These are phyloP conservation scores for Deroptyus accipitrinus DNA, from an alignment of 2,113 vertebrate genomes.

Conservation along the genomic window DNA sequence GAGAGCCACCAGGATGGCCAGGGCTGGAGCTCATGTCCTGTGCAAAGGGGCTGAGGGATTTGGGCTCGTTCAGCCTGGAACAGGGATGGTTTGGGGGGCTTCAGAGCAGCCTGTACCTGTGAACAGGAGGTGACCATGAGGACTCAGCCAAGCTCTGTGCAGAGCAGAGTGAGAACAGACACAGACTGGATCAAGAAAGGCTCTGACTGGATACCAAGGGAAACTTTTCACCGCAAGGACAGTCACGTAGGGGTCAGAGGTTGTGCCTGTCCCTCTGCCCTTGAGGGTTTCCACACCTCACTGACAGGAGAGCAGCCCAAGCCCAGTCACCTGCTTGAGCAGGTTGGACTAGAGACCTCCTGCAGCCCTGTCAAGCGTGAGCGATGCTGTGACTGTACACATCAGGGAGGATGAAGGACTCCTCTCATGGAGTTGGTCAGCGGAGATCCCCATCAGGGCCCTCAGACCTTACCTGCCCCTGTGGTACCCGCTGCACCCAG, in stretches of 20 bases:
- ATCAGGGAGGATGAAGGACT: not conserved
- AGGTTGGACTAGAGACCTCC: not conserved
- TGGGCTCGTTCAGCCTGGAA: not conserved
- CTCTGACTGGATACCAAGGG: not conserved
- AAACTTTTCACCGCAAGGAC: not conserved
- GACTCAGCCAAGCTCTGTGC: not conserved
- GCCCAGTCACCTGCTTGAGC: not conserved
- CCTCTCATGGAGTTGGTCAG: rapidly evolving
- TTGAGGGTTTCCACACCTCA: not conserved
- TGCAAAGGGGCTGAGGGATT: not conserved
- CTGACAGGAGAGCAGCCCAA: not conserved
- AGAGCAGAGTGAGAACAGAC: not conserved
- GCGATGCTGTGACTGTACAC: rapidly evolving
- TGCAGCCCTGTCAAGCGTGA: rapidly evolving
- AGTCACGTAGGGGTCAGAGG: not conserved
- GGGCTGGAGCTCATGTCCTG: not conserved
- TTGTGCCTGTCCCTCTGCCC: not conserved
- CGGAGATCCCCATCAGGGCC: rapidly evolving
- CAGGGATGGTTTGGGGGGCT: not conserved
- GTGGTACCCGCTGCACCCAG: not conserved
- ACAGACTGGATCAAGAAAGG: not conserved
- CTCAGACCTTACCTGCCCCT: not conserved
- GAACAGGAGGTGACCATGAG: rapidly evolving
- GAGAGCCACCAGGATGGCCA: not conserved
- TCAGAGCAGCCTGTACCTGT: not conserved